A percentile compares a stretch with the other conserved stretches of the same genome.
phyloP scores from a whole-genome alignment of 2,888 invertebrate genomes.

The Caenorhabditis angaria region DNA sequence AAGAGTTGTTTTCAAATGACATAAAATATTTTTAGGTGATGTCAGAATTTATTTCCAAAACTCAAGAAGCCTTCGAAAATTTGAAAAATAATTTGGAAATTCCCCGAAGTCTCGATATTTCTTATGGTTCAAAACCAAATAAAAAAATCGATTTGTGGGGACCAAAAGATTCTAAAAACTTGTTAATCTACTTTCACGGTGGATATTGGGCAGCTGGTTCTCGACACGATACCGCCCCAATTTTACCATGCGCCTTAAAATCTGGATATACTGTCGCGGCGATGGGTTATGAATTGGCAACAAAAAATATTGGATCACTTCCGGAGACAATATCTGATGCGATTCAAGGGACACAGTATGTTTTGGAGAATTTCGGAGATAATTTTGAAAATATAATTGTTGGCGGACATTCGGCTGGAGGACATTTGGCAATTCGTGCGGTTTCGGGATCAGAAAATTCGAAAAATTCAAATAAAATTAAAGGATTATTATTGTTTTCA shows the following conservation, averaged over 20 bases:
- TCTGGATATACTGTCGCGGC: constrained; percentile 27
- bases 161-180: constrained; percentile 15
- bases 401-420: constrained; percentile 36
- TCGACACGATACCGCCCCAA: constrained; percentile 16
- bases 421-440: constrained; percentile 9
- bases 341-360: constrained; percentile 9
- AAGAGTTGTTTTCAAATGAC: neutral
- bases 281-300: constrained; percentile 25
- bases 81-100: neutral
- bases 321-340: constrained; percentile 18
- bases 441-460: neutral
- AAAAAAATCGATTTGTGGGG: constrained; percentile 50
- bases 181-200: constrained; percentile 47
- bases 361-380: constrained; percentile 15
- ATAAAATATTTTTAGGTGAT: constrained; percentile 17
- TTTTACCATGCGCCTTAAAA: constrained; percentile 1
- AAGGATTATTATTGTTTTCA: constrained; percentile 10
- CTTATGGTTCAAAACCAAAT: constrained; percentile 18
- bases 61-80: neutral
- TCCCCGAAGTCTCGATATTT: neutral
- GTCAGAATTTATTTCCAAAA: constrained; percentile 21
- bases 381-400: constrained; percentile 8
- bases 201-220: constrained; percentile 46
- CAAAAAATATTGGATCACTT: constrained; percentile 5
- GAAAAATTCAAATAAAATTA: too few species aligned